These are phyloP conservation scores for Ichneumoninae sp. DNA, from an alignment of 2,888 invertebrate genomes.

Conservation along the genomic window DNA sequence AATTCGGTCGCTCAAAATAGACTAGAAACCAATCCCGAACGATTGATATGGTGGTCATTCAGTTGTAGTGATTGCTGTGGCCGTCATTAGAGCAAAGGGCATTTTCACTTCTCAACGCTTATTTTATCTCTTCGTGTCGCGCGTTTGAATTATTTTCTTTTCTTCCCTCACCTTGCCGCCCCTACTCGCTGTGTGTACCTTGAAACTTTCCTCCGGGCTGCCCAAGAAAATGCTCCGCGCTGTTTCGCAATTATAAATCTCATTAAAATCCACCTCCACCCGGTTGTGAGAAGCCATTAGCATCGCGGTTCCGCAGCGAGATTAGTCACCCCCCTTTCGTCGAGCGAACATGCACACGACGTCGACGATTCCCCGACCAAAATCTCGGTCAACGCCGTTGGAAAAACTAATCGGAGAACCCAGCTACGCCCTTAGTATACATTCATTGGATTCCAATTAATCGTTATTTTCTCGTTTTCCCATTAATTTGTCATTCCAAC, in stretches of 20 bases:
- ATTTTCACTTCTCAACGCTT: neutral
- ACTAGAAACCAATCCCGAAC: neutral
- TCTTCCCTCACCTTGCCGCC: slow-evolving; percentile 15
- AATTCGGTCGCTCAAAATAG: neutral
- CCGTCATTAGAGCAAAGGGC: neutral
- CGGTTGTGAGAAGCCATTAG: slow-evolving; percentile 78
- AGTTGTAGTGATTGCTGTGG: too few relatives aligned
- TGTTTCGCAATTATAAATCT: slow-evolving; percentile 81
- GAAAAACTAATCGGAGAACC: slow-evolving; percentile 1
- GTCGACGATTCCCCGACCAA: neutral
- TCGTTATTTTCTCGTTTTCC: slow-evolving; percentile 28
- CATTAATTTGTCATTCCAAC: neutral
- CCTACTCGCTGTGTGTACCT: neutral
- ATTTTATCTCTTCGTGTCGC: neutral
- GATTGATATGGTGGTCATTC: neutral
- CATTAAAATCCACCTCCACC: slow-evolving; percentile 79
- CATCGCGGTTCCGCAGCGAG: slow-evolving; percentile 67
- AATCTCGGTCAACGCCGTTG: neutral
- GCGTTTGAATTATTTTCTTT: neutral
- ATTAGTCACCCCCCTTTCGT: slow-evolving; percentile 61
- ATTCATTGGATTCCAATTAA: slow-evolving; percentile 14
- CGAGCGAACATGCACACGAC: slow-evolving; percentile 29
- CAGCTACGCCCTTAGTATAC: neutral
- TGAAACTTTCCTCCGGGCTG: slow-evolving; percentile 15
- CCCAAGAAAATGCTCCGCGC: slow-evolving; percentile 54